These are phyloP conservation scores for Harpalus rufipes DNA, from an alignment of 2,888 invertebrate species.

Conservation along the genomic window DNA sequence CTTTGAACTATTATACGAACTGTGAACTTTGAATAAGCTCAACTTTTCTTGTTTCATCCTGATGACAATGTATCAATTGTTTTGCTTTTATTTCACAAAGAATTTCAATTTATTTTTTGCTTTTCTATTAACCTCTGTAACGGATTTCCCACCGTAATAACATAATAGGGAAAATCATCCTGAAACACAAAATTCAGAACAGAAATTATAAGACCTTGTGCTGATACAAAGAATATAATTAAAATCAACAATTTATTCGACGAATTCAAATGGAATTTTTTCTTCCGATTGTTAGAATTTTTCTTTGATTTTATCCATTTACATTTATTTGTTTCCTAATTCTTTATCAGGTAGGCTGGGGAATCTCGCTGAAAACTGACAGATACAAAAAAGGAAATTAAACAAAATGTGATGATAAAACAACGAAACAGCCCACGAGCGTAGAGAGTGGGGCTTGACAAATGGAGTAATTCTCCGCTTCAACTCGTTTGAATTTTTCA, in stretches of 20 bases:
- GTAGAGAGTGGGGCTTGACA: neutral
- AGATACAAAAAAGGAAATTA: constrained; percentile 51
- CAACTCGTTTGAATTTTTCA: constrained; percentile 26
- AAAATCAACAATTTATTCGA: neutral
- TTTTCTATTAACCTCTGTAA: constrained; percentile 4
- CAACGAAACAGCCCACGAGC: constrained; percentile 15
- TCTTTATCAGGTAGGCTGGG: neutral
- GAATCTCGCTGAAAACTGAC: constrained; percentile 29
- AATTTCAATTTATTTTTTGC: constrained; percentile 31
- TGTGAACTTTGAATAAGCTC: constrained; percentile 9
- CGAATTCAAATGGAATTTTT: constrained; percentile 31
- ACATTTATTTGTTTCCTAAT: constrained; percentile 31
- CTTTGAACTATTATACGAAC: constrained; percentile 16
- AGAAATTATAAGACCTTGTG: neutral
- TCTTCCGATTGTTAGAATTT: neutral
- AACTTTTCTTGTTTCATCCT: constrained; percentile 23
- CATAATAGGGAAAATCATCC: constrained; percentile 2
- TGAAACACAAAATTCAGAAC: neutral
- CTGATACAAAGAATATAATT: constrained; percentile 4
- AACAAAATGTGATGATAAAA: constrained; percentile 46
- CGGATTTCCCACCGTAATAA: neutral
- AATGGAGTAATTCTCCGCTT: constrained; percentile 29
- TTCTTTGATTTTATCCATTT: constrained; percentile 38
- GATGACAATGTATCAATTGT: constrained; percentile 31
- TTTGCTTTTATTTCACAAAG: neutral